Percentiles rank a stretch among this genome's conserved stretches.
These are phyloP conservation scores for Dexiosoma caninum DNA, from an alignment of 2,888 invertebrate genomes.

Conservation along the genomic window DNA sequence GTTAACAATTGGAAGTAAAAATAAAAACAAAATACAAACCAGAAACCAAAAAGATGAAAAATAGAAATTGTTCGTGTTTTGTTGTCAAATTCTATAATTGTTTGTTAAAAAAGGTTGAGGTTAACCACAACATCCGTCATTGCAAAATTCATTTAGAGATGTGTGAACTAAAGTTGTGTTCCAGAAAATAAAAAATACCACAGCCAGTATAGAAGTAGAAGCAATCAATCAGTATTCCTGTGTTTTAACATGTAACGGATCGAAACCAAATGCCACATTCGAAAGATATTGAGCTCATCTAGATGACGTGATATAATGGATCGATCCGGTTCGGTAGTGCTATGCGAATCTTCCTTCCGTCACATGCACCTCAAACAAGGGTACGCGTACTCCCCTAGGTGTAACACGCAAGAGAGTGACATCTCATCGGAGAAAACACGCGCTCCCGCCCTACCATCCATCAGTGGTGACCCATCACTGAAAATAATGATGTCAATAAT, in stretches of 20 bases:
- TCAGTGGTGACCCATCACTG: too few species aligned
- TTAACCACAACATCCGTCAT: constrained; percentile 73
- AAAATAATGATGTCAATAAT: too few species aligned
- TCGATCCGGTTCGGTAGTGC: too few species aligned
- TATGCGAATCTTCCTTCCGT: too few species aligned
- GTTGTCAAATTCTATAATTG: constrained; percentile 11
- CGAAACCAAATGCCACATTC: too few species aligned
- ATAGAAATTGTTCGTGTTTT: background rate
- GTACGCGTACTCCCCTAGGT: too few species aligned
- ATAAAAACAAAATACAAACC: background rate
- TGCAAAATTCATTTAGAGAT: constrained; percentile 42
- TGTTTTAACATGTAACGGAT: background rate
- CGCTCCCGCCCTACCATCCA: too few species aligned
- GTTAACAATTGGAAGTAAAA: background rate
- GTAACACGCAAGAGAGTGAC: too few species aligned
- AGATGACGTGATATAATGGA: too few species aligned
- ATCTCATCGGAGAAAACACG: too few species aligned
- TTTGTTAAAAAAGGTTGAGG: constrained; percentile 71
- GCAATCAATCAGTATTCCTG: background rate
- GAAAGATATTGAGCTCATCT: too few species aligned
- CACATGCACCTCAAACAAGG: too few species aligned
- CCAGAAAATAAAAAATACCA: background rate
- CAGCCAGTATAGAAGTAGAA: background rate
- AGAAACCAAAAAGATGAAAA: background rate
- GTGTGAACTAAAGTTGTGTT: constrained; percentile 31